Evolutionary conservation across 2,797 vertebrate species (phyloP), one percentile per base, ranked within the genome.

Genomic region (Clamator glandarius): DNA sequence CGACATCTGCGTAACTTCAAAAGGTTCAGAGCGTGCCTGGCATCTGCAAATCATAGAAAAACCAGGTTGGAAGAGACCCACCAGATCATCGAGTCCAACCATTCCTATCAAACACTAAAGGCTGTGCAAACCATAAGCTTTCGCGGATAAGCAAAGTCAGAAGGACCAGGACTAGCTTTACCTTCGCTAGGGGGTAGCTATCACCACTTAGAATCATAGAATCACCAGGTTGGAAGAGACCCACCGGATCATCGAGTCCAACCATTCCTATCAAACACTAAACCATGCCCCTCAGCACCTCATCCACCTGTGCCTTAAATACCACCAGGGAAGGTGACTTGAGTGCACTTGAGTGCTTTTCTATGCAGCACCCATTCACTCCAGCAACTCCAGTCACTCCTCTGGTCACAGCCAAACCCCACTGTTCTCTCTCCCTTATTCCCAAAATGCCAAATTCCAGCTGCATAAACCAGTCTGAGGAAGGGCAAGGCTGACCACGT

Each of bases 1-100:
- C 78, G 68, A 84, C 89, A 79, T 87, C 91, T 94, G 90, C 70
- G 66, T 24, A 44, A 52, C 67, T 82, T 84, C 81, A 39, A 51
- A 92, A 73, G 68, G n/a, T 12, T n/a, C 12, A 63, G 76, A 59
- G 51, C 70, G 8, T 12, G 52, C 61, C 86, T 90, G 90, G 73
- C 44, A 74, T 73, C 80, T 89, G 63, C 85, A 77, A 50, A 33
- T n/a, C n/a, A n/a, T n/a, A n/a, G n/a, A n/a, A n/a, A n/a, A n/a
- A n/a, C n/a, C n/a, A n/a, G n/a, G n/a, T n/a, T n/a, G n/a, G n/a
- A n/a, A n/a, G n/a, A n/a, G n/a, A n/a, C n/a, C n/a, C n/a, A n/a
- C n/a, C n/a, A n/a, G n/a, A n/a, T n/a, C n/a, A n/a, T n/a, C n/a
- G n/a, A n/a, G n/a, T n/a, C n/a, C n/a, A n/a, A n/a, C n/a, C n/a